Percentiles rank a stretch among this genome's conserved stretches.
Evolutionary conservation across 2,888 invertebrate species (phyloP).

Genomic region (Erebia epiphron): DNA sequence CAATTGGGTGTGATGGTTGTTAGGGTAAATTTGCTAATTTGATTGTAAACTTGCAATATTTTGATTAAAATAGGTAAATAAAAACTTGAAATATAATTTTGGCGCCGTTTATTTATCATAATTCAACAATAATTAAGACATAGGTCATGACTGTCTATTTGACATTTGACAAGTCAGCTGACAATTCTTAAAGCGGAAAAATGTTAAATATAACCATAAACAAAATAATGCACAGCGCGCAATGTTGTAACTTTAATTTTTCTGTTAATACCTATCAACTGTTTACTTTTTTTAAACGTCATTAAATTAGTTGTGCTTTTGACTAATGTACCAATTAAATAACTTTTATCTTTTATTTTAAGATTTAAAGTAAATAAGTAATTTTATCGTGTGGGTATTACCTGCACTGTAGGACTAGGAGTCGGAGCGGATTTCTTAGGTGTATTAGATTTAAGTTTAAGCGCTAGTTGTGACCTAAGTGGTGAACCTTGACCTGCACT

Average conservation of each 20-base stretch:
- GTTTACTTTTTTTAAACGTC: no score
- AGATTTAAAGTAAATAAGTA: no score
- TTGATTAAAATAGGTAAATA: background rate
- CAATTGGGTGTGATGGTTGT: background rate
- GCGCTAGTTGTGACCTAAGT: constrained; percentile 86
- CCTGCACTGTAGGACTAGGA: constrained; percentile 78
- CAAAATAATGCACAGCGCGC: background rate
- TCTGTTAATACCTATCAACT: no score
- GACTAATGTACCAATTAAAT: no score
- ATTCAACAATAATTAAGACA: background rate
- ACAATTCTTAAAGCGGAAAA: no score
- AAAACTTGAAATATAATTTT: constrained; percentile 5
- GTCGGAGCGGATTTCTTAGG: constrained; percentile 74
- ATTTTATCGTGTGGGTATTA: constrained; percentile 38
- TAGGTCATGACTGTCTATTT: constrained; percentile 4
- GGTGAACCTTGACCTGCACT: constrained; percentile 89
- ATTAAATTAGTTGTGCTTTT: no score
- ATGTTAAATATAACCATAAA: background rate
- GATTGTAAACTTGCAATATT: background rate
- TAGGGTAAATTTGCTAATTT: background rate
- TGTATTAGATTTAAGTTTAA: constrained; percentile 85
- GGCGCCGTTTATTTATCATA: constrained; percentile 4
- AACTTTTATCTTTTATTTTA: no score
- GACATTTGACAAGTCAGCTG: background rate
- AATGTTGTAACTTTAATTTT: background rate